These are phyloP conservation scores for Drosophila santomea DNA, from an alignment of 1,140 invertebrate species.

Conservation along the genomic window DNA sequence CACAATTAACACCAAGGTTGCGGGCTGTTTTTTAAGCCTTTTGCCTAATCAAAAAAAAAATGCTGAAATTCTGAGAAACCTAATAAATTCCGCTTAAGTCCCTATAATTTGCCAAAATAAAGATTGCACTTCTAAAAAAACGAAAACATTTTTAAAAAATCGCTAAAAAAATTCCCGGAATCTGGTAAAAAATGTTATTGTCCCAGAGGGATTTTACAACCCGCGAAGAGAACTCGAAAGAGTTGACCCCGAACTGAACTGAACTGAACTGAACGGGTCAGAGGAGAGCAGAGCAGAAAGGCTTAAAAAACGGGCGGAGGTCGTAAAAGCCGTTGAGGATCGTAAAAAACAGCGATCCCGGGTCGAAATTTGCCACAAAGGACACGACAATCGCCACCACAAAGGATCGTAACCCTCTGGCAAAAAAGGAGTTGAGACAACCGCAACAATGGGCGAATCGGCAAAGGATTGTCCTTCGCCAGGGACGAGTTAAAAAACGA, in stretches of 20 bases:
- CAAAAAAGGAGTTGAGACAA: constrained; percentile 65
- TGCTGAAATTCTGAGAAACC: constrained; percentile 43
- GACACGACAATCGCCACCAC: constrained; percentile 54
- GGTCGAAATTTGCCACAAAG: constrained; percentile 25
- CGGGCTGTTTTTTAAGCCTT: constrained; percentile 69
- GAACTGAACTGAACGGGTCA: constrained; percentile 34
- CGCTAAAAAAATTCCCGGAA: constrained; percentile 41
- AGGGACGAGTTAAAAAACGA: constrained; percentile 63
- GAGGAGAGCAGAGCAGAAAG: constrained; percentile 77
- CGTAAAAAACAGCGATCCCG: constrained; percentile 23
- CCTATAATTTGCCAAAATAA: constrained; percentile 42
- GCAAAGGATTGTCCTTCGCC: constrained; percentile 24
- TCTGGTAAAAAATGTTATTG: constrained; percentile 44
- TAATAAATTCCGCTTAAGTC: constrained; percentile 53
- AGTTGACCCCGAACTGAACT: constrained; percentile 30
- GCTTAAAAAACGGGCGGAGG: constrained; percentile 69
- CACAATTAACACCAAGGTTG: constrained; percentile 56
- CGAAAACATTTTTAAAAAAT: constrained; percentile 34
- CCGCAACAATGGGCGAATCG: constrained; percentile 66
- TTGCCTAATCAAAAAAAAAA: constrained; percentile 29
- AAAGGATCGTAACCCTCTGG: constrained; percentile 56
- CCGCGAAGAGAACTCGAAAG: constrained; percentile 20
- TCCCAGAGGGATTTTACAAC: constrained; percentile 37
- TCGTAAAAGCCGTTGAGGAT: constrained; percentile 42
- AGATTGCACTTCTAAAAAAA: constrained; percentile 59